Base-by-base conservation (phyloP, 2,113 vertebrate genomes). In the Odontesthes bonariensis region DNA sequence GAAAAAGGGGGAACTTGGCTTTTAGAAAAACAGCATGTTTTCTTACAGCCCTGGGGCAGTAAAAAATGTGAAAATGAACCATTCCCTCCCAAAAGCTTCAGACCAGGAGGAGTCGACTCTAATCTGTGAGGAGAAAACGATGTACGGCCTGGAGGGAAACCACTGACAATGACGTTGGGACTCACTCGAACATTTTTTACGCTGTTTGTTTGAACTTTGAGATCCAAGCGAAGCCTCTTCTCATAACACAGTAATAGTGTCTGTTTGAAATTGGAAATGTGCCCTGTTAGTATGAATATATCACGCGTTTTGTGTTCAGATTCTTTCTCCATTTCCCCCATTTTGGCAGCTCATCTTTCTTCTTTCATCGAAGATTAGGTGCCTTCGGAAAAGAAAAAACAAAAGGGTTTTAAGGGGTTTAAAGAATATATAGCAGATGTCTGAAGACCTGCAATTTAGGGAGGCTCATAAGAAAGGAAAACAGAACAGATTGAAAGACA, bases 51-150 rank as follows among this genome's bases (percentile, higher is more conserved):
- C 68, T 53, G 27, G 44, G 68, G 88, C 85, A 1, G 60, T 38
- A 8, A 38, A 42, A 56, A 66, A 78, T 83, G 83, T 79, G 75
- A 80, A 87, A 87, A 87, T 75, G 81, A 89, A 42, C 53, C 53
- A 56, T 72, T 89, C 44, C 49, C 56, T 83, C 70, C 46, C 27
- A 81, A 56, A 81, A 38, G 71, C 81, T 54, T 52, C 42, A 76
- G 82, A 87, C 68, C 79, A 76, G 86, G 89, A 88, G 87, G 86
- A 90, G 86, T 83, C 72, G 66, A 68, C 79, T 81, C 49, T 88
- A 87, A 89, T 90, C 81, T 88, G 89, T 60, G 76, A 86, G 66
- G 77, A 85, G 64, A 84, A 77, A 81, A 67, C 16, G 3, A 70
- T 81, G 86, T 83, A 76, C 23, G 72, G 89, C 89, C 88, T 79